Evolutionary conservation across 1,140 invertebrate genomes (phyloP).

Genomic region (Ceratosolen solmsi): DNA sequence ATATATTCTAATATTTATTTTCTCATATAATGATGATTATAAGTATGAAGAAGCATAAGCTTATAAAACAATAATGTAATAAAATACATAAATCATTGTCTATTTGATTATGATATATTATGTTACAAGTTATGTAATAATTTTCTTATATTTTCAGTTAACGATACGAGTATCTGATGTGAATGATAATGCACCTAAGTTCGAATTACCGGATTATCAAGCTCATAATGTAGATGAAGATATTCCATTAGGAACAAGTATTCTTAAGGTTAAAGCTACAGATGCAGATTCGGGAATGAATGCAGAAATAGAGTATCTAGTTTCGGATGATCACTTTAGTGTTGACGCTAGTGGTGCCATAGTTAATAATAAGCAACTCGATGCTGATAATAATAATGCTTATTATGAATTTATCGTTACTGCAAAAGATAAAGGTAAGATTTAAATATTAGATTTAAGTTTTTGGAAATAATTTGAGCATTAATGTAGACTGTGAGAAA

Average conservation of each 20-base stretch:
- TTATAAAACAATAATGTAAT: too few relatives aligned
- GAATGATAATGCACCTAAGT: constrained; percentile 95
- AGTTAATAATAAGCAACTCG: constrained; percentile 92
- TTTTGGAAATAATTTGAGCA: too few relatives aligned
- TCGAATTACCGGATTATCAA: constrained; percentile 95
- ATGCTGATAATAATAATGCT: constrained; percentile 96
- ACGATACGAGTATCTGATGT: constrained; percentile 95
- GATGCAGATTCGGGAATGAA: constrained; percentile 94
- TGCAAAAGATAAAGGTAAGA: constrained; percentile 88
- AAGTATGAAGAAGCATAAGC: too few relatives aligned
- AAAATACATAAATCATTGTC: too few relatives aligned
- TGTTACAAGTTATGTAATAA: neutral
- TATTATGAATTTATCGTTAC: constrained; percentile 95
- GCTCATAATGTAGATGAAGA: constrained; percentile 96
- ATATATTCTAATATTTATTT: too few relatives aligned
- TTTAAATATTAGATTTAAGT: too few relatives aligned
- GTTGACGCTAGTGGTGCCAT: constrained; percentile 94
- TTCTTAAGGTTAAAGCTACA: constrained; percentile 93
- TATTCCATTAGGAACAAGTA: constrained; percentile 90
- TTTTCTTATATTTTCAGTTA: constrained; percentile 74
- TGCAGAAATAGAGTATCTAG: constrained; percentile 93
- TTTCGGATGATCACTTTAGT: constrained; percentile 93
- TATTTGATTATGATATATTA: too few relatives aligned
- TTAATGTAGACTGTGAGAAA: too few relatives aligned
- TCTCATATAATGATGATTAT: too few relatives aligned